A percentile compares a stretch with the other conserved stretches of the same genome.
Conservation (phyloP, 2,113 vertebrate genomes). For the Gavialis gangeticus region DNA sequence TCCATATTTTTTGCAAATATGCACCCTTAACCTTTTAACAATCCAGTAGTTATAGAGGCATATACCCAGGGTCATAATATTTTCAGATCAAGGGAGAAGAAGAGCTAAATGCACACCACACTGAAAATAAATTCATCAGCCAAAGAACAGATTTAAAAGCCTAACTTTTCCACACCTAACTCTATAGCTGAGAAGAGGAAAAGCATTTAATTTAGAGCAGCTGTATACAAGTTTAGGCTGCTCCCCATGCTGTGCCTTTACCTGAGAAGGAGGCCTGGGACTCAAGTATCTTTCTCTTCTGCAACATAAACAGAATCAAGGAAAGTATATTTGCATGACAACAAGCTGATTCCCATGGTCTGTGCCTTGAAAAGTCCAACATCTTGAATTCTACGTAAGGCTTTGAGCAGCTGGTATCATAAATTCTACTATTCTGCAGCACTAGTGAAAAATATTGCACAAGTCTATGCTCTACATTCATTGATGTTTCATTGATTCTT, state of each 20-base stretch:
- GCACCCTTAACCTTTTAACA: not conserved
- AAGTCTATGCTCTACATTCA: not conserved
- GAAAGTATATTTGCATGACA: not conserved
- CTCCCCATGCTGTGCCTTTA: not conserved
- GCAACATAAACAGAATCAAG: not conserved
- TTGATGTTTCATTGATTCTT: slow-evolving; percentile 1
- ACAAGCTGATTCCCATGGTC: not conserved
- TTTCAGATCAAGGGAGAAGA: not conserved
- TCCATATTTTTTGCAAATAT: not conserved
- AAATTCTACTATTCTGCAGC: slow-evolving; percentile 13
- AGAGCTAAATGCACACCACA: not conserved
- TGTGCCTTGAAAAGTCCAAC: not conserved
- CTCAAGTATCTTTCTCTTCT: not conserved
- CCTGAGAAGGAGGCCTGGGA: not conserved
- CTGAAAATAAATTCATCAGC: not conserved
- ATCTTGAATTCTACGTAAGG: not conserved
- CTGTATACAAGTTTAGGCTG: fast-evolving
- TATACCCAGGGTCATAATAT: not conserved
- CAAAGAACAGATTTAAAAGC: not conserved
- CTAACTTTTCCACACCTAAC: not conserved
- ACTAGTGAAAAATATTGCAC: slow-evolving; percentile 35
- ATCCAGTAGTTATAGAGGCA: not conserved
- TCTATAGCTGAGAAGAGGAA: fast-evolving
- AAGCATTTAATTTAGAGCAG: not conserved
- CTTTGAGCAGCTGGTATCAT: slow-evolving; percentile 1